phyloP scores from a whole-genome alignment of 2,113 vertebrate species.

The Callorhinus ursinus region DNA sequence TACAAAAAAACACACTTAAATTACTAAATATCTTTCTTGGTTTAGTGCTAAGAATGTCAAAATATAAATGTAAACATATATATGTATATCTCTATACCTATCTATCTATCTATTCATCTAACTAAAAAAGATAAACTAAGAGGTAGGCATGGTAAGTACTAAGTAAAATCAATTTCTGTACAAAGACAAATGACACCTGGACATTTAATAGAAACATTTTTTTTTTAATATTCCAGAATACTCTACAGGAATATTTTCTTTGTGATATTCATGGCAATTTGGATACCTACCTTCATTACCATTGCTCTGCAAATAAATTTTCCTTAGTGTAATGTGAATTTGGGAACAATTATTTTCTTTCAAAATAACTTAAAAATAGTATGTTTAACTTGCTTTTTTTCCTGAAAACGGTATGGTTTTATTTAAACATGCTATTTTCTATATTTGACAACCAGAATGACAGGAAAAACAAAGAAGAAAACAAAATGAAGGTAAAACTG shows the following conservation, averaged over 20 bases:
- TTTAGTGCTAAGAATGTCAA: neutral
- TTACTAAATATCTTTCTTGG: neutral
- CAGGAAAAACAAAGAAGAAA: conserved; percentile 22
- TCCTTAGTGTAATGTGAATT: conserved; percentile 10
- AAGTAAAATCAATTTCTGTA: conserved; percentile 16
- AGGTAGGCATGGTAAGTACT: neutral
- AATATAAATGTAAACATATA: neutral
- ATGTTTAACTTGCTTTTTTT: neutral
- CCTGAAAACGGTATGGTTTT: conserved; percentile 22
- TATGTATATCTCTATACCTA: neutral
- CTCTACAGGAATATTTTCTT: conserved; percentile 14
- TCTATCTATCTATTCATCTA: neutral
- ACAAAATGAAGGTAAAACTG: neutral
- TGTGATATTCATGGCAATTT: neutral
- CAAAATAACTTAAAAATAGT: conserved; percentile 7
- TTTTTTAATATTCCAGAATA: conserved; percentile 24
- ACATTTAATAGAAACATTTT: neutral
- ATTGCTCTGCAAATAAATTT: neutral
- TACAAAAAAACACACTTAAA: neutral
- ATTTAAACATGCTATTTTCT: conserved; percentile 7
- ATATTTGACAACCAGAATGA: conserved; percentile 46
- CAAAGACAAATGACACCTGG: neutral
- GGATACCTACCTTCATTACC: neutral
- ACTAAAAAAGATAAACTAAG: conserved; percentile 12
- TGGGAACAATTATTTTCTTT: conserved; percentile 52